These are phyloP conservation scores for Spea bombifrons DNA, from an alignment of 2,113 vertebrate species.

Conservation along the genomic window DNA sequence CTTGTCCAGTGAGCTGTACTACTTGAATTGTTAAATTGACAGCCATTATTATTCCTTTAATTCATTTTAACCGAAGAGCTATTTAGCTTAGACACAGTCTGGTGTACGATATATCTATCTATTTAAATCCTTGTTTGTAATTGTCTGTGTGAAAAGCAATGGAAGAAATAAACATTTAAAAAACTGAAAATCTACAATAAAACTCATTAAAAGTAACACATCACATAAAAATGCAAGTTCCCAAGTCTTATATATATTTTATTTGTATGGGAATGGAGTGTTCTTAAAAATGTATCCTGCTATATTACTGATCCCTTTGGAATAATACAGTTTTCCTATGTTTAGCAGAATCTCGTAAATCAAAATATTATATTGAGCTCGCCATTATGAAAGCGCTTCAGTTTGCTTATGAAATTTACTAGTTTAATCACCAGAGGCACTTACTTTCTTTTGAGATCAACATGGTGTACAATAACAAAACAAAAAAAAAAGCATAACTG, in stretches of 20 bases:
- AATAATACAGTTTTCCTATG: slow-evolving; percentile 36
- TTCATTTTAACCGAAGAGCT: too few species aligned
- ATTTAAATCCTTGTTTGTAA: too few species aligned
- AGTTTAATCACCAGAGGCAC: slow-evolving; percentile 42
- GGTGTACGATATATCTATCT: too few species aligned
- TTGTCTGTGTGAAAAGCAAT: too few species aligned
- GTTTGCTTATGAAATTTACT: slow-evolving; percentile 47
- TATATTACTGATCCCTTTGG: slow-evolving; percentile 33
- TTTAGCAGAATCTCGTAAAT: slow-evolving; percentile 39
- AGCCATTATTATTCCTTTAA: too few species aligned
- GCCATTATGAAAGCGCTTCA: slow-evolving; percentile 27
- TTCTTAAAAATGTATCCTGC: slow-evolving; percentile 27
- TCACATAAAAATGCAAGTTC: neutral
- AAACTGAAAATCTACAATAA: too few species aligned
- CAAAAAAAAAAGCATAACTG: neutral
- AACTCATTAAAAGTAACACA: too few species aligned
- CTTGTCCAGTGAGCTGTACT: too few species aligned
- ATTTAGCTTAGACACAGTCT: too few species aligned
- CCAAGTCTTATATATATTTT: neutral
- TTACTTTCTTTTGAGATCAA: neutral
- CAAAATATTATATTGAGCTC: slow-evolving; percentile 39
- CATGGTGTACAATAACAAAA: slow-evolving; percentile 1
- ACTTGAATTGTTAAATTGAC: too few species aligned
- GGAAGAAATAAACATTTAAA: too few species aligned
- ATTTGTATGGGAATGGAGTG: slow-evolving; percentile 10